Base-by-base conservation (phyloP, 2,888 invertebrate genomes). In the Troides oblongomaculatus region DNA sequence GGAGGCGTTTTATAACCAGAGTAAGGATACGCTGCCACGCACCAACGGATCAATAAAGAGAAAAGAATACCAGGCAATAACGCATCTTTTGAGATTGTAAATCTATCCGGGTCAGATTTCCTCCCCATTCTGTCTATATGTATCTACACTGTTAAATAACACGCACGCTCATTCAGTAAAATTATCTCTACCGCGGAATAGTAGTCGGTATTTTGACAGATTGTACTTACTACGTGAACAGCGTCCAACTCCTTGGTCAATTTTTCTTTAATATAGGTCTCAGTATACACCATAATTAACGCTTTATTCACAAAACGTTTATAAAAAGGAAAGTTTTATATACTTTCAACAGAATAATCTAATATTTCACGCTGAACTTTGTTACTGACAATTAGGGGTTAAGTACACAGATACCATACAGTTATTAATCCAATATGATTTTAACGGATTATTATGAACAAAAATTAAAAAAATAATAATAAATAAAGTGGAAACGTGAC, bases 1-100 rank as follows among this genome's bases (percentile, higher is more conserved):
- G 99, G 99, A 1, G 97, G 95, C 72, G 94, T 95, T 23, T 94
- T 94, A 82, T 95, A 92, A 1, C 99, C 98, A 10, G 97, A 97
- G 87, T 97, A 96, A 0, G 96, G 94, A 84, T 96, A 95, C 12
- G 96, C 92, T 2, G 95, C 95, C 62, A 97, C 94, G 77, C 95
- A 94, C 90, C 96, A 95, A 78, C 97, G 93, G 75, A 97, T 85
- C 68, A 96, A 84, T 72, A 95, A 79, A 23, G 94, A 93, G 66
- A 94, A 89, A 68, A 94, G 81, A 68, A 94, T 81, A 60, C 95
- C 94, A 71, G 94, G 93, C 66, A 93, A 77, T 74, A 91, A 80
- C 23, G 83, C 85, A 73, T 88, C 88, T 85, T 90, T 92, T 39
- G 91, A 88, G 74, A 92, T 84, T 66, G 73, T 83, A 79, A 90